Percentiles rank a stretch among this genome's conserved stretches.
These are phyloP conservation scores for Lepus europaeus DNA, from an alignment of 2,113 vertebrate genomes.

Conservation along the genomic window DNA sequence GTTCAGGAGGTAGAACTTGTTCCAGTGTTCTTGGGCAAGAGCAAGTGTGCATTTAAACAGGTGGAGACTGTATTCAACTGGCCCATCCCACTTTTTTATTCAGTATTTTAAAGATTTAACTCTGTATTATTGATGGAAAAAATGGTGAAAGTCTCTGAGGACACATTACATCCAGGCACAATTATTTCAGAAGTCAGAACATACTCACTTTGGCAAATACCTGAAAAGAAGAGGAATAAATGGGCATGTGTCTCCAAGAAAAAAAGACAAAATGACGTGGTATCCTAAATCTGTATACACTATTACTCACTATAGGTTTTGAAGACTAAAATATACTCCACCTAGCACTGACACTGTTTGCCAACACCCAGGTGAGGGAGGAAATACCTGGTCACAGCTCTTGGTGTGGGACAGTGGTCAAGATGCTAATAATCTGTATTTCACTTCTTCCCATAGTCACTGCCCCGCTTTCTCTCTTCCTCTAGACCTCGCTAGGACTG, in stretches of 20 bases:
- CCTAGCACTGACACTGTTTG: conserved; percentile 63
- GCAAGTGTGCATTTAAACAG: neutral
- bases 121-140: neutral
- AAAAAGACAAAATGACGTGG: neutral
- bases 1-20: neutral
- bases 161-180: neutral
- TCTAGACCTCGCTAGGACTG: neutral
- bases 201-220: conserved; percentile 33
- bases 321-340: conserved; percentile 66
- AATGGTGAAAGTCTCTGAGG: neutral
- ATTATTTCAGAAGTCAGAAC: conserved; percentile 35
- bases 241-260: neutral
- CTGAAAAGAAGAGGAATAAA: conserved; percentile 22
- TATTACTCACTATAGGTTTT: conserved; percentile 18
- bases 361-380: neutral
- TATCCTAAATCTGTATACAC: neutral
- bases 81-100: neutral
- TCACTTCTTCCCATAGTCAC: neutral
- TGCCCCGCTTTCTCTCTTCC: neutral
- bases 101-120: neutral
- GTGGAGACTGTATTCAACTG: neutral
- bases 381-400: neutral
- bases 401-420: neutral
- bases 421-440: neutral
- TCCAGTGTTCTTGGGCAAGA: neutral